Conservation (phyloP, 2,113 vertebrate species). For the Numenius arquata region DNA sequence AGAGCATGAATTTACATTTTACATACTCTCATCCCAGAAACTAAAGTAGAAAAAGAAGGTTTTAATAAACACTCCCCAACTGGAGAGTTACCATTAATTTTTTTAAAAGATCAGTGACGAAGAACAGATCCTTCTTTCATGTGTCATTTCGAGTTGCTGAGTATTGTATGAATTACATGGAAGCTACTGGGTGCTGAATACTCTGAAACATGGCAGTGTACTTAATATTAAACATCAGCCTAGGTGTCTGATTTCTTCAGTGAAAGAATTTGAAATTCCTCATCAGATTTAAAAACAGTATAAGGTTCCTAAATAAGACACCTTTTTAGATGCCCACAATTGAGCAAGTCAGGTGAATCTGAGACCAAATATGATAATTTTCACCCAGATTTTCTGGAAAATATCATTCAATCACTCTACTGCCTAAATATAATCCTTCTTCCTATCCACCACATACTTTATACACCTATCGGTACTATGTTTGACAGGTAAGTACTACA, state of each 20-base stretch:
- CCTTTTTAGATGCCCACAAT: background rate
- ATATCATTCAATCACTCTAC: background rate
- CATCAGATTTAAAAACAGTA: background rate
- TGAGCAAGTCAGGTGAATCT: background rate
- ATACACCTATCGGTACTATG: background rate
- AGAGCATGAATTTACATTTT: background rate
- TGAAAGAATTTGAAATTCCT: background rate
- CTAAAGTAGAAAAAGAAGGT: background rate
- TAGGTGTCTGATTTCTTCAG: background rate
- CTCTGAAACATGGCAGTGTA: background rate
- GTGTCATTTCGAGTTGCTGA: background rate
- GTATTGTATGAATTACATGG: background rate
- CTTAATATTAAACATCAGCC: background rate
- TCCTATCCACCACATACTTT: background rate
- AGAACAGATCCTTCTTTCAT: background rate
- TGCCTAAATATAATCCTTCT: background rate
- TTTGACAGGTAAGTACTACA: background rate
- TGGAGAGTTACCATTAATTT: background rate
- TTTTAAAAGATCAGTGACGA: background rate
- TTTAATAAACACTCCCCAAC: background rate
- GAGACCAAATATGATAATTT: background rate
- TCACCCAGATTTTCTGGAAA: background rate
- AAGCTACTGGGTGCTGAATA: background rate
- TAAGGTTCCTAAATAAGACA: background rate
- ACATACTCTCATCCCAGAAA: background rate